Evolutionary conservation across 2,113 vertebrate genomes (phyloP).

Genomic region (cattle (Bos taurus)): DNA sequence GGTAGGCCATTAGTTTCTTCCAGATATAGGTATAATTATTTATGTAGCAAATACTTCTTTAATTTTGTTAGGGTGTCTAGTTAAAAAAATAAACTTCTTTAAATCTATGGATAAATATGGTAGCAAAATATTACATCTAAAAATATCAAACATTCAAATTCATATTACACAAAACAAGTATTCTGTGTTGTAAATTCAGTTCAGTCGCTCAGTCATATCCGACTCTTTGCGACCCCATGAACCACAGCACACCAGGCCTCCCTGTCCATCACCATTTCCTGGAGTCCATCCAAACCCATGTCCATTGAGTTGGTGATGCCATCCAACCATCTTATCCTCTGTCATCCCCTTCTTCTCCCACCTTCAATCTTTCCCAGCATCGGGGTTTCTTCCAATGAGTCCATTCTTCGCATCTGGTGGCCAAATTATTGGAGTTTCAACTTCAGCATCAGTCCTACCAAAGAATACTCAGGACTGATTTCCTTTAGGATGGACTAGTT

Average conservation of each 20-base stretch:
- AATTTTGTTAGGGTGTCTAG: neutral
- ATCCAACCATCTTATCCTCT: neutral
- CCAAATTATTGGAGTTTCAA: neutral
- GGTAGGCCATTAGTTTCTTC: neutral
- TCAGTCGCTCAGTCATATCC: fast-evolving
- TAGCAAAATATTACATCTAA: neutral
- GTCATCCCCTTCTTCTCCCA: neutral
- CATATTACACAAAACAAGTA: neutral
- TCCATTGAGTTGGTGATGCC: neutral
- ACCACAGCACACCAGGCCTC: neutral
- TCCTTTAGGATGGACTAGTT: neutral
- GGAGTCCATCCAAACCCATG: neutral
- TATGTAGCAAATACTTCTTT: neutral
- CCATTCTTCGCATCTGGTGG: neutral
- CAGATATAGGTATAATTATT: neutral
- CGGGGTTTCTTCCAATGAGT: neutral
- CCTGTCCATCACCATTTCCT: neutral
- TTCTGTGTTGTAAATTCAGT: neutral
- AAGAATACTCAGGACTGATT: neutral
- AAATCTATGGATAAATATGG: neutral
- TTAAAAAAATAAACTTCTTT: neutral
- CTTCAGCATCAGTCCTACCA: neutral
- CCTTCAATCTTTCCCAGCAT: neutral
- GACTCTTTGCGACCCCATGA: neutral
- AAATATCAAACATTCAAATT: neutral